A percentile compares a stretch with the other conserved stretches of the same genome.
phyloP scores from a whole-genome alignment of 2,113 vertebrate genomes.

The Vicugna pacos region DNA sequence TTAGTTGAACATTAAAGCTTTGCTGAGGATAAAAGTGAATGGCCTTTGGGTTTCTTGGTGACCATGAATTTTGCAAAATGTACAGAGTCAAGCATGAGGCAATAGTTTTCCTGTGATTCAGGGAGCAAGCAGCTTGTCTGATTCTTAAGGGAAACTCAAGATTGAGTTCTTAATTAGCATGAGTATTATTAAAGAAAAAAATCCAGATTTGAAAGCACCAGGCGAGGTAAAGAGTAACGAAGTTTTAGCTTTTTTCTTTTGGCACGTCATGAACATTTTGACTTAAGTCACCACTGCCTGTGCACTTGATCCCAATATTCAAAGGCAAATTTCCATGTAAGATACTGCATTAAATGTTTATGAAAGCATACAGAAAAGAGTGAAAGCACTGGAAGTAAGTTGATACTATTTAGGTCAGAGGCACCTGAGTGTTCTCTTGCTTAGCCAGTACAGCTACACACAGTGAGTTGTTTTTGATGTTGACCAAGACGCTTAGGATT shows the following conservation, averaged over 20 bases:
- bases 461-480: neutral
- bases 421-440: neutral
- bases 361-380: neutral
- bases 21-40: neutral
- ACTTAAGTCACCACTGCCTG: neutral
- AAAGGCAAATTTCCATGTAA: neutral
- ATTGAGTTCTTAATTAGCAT: neutral
- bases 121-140: neutral
- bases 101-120: neutral
- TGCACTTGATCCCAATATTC: neutral
- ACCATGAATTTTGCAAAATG: slow-evolving; percentile 23
- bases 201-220: neutral
- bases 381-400: neutral
- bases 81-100: neutral
- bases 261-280: neutral
- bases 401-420: neutral
- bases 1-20: slow-evolving; percentile 27
- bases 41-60: slow-evolving; percentile 16
- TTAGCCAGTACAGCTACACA: neutral
- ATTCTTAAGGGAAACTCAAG: slow-evolving; percentile 32
- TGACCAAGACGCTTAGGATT: neutral
- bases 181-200: slow-evolving; percentile 6
- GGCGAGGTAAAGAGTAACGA: neutral
- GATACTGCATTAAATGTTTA: neutral
- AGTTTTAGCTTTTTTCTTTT: neutral